Evolutionary conservation across 2,888 invertebrate genomes (phyloP).

Genomic region (Noctua janthina): DNA sequence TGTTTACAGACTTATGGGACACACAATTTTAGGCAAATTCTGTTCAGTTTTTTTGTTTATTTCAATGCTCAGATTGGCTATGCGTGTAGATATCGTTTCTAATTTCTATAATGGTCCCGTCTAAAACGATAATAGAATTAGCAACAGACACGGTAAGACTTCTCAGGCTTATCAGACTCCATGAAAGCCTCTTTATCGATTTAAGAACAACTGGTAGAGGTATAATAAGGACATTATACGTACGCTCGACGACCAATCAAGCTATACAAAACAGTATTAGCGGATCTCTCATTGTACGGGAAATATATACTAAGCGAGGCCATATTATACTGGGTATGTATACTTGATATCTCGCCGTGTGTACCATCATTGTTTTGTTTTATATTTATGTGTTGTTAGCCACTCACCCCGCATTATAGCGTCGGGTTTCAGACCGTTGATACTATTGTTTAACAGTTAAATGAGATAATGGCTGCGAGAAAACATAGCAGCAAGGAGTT

Average conservation of each 20-base stretch:
- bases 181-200: background rate
- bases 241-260: background rate
- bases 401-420: conserved; percentile 46
- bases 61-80: background rate
- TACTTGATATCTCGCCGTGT: background rate
- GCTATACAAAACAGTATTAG: background rate
- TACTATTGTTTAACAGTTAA: conserved; percentile 29
- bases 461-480: conserved; percentile 21
- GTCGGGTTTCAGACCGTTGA: conserved; percentile 38
- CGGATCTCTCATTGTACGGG: background rate
- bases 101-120: too few species aligned
- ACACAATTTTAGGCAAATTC: background rate
- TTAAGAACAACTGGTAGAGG: background rate
- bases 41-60: background rate
- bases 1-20: background rate
- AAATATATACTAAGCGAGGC: background rate
- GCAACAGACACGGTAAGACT: background rate
- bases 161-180: background rate
- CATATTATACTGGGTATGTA: background rate
- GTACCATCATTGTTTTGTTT: conserved; percentile 4
- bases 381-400: conserved; percentile 20
- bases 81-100: too few species aligned
- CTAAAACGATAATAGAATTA: background rate
- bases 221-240: background rate
- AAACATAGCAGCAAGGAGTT: conserved; percentile 1